A percentile compares a stretch with the other conserved stretches of the same genome.
Evolutionary conservation across 2,113 vertebrate genomes (phyloP).

Genomic region (Pristiophorus japonicus): DNA sequence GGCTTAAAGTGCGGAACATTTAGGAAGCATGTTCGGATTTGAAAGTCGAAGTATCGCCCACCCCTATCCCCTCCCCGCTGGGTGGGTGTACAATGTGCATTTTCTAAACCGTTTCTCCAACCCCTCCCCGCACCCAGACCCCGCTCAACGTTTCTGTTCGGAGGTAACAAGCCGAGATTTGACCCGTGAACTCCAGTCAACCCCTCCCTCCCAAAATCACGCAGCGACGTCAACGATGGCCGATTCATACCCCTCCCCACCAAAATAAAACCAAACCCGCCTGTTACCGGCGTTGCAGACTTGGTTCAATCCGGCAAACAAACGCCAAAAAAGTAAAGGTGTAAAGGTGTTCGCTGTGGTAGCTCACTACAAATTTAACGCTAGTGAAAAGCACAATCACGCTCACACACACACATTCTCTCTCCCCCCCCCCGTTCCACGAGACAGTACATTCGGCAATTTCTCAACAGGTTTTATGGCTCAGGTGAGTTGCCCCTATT

Average conservation of each 20-base stretch:
- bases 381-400: slow-evolving; percentile 34
- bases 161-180: slow-evolving; percentile 47
- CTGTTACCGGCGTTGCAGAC: slow-evolving; percentile 45
- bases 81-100: slow-evolving; percentile 36
- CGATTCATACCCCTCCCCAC: neutral
- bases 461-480: slow-evolving; percentile 65
- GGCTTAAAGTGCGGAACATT: too few relatives aligned
- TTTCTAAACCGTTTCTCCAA: too few relatives aligned
- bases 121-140: slow-evolving; percentile 14
- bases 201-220: slow-evolving; percentile 40
- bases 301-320: slow-evolving; percentile 5
- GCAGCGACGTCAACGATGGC: too few relatives aligned
- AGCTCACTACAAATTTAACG: slow-evolving; percentile 32
- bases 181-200: slow-evolving; percentile 39
- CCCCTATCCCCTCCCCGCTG: slow-evolving; percentile 42
- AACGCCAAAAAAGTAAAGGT: too few relatives aligned
- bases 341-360: neutral
- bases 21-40: too few relatives aligned
- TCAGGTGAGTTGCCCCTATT: slow-evolving; percentile 52
- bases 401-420: neutral
- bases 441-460: slow-evolving; percentile 63
- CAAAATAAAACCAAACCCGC: slow-evolving; percentile 46
- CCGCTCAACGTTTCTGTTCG: slow-evolving; percentile 46
- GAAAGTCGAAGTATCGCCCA: slow-evolving; percentile 37
- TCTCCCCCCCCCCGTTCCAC: slow-evolving; percentile 35